Evolutionary conservation across 2,888 invertebrate species (phyloP).

Genomic region (Caenorhabditis uteleia): DNA sequence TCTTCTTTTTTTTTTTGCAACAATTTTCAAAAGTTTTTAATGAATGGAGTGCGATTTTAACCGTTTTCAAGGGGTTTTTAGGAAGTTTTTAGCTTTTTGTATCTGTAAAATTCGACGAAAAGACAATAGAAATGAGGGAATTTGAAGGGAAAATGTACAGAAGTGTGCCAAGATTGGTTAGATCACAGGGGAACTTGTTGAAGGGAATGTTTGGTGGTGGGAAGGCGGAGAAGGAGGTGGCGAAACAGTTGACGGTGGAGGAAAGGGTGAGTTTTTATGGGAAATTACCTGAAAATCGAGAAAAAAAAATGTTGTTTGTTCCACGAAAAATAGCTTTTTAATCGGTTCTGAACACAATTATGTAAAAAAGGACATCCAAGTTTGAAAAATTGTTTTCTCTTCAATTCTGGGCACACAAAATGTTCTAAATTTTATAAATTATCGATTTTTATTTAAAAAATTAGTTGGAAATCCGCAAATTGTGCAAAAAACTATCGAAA

Average conservation of each 20-base stretch:
- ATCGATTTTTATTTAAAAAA: too few relatives aligned
- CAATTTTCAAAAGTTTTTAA: not conserved
- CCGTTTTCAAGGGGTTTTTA: slow-evolving; percentile 1
- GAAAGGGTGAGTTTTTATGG: slow-evolving; percentile 3
- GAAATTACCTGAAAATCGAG: not conserved
- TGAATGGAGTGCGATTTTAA: slow-evolving; percentile 33
- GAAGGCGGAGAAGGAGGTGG: slow-evolving; percentile 2
- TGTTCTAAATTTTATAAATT: too few relatives aligned
- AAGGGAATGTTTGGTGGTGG: slow-evolving; percentile 21
- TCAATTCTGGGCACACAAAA: too few relatives aligned
- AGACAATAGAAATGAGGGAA: not conserved
- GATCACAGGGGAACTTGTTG: slow-evolving; percentile 26
- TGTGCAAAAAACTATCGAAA: too few relatives aligned
- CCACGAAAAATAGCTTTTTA: too few relatives aligned
- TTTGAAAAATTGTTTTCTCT: too few relatives aligned
- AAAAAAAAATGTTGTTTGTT: not conserved
- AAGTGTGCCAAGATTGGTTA: slow-evolving; percentile 17
- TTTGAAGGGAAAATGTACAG: slow-evolving; percentile 19
- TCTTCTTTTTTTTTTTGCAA: not conserved
- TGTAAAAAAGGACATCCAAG: too few relatives aligned
- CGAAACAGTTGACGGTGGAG: slow-evolving; percentile 21
- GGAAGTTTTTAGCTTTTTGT: not conserved
- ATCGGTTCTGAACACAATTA: too few relatives aligned
- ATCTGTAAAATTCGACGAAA: not conserved
- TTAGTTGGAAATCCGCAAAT: too few relatives aligned